Evolutionary conservation across 2,888 invertebrate genomes (phyloP), one percentile per base, ranked within the genome.

Genomic region (Chymomyza amoena): DNA sequence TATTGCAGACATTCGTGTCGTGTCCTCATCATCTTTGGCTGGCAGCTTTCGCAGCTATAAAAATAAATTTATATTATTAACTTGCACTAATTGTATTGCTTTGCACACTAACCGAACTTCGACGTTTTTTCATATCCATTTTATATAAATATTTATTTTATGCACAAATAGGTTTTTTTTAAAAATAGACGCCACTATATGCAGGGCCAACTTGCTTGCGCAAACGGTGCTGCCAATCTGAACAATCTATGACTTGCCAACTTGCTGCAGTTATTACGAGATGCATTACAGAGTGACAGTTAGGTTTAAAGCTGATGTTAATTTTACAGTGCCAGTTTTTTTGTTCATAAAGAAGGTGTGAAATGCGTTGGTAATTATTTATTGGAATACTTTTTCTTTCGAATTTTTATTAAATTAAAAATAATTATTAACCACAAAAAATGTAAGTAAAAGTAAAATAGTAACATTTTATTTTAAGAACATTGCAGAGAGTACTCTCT

Each of bases 31-130:
- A 9, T 18, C 57, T 7, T 20, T 25, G 15, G 13, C 0, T 3
- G 57, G 6, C 7, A 25, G 28, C 13, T 20, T 57, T 4, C 18
- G 57, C 20, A 18, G 18, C 57, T 20, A 25, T 13, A 5, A 45
- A 13, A n/a, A 18, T 7, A 51, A 56, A 65, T n/a, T 0, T 2
- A 4, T n/a, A 6, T 15, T 28, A 32, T 59, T 54, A 16, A 36
- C 1, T 59, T 61, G 45, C 39, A 45, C 13, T 45, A 7, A 4
- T 45, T 1, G 13, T 13, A 1, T 13, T n/a, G 45, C 32, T 7
- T 54, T 20, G 6, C 0, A 32, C 6, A 76, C 77, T 67, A 16
- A 82, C 81, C 67, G 81, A 84, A 72, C 80, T 84, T 52, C 81
- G 64, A 5, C 69, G 70, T 20, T 73, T 80, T 1, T 28, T 78